Evolutionary conservation across 2,113 vertebrate genomes (phyloP), one percentile per base, ranked within the genome.

Genomic region (Hirundichthys speculiger): DNA sequence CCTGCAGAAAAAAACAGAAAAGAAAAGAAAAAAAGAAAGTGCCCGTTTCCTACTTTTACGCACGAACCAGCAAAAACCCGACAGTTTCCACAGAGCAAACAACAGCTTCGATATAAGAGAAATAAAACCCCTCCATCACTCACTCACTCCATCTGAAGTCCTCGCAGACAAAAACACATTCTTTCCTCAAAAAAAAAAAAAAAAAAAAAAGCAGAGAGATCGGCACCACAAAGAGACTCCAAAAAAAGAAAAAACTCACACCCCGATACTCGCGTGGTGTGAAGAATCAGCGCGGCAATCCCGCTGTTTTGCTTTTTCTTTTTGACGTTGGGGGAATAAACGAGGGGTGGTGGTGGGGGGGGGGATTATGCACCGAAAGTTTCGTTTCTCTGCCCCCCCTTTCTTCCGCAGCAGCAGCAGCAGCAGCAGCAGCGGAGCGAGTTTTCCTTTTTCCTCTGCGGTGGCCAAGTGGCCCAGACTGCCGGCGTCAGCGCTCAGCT

Each of bases 401-500:
- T n/a, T n/a, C n/a, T n/a, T n/a, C n/a, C n/a, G n/a, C n/a, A n/a
- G 15, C 52, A 2, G n/a, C 24, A 7, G 49, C 6, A n/a, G n/a
- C 39, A 15, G 30, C 48, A 24, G 14, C 64, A 42, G 57, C 51
- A 25, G 34, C 21, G 41, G 58, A 74, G 43, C 79, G n/a, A 69
- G 72, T 87, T 88, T 87, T 86, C 80, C 73, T 82, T 86, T 88
- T 87, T 86, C 86, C 83, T 86, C 66, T 66, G 75, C 82, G 67
- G 73, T 57, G 69, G 82, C 87, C 85, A 87, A 89, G 81, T 87
- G 71, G 76, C 85, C 75, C 86, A 91, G 88, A 91, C 88, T 85
- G 86, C 88, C 90, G 90, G 90, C 90, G 90, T 91, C 88, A 90
- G 87, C 83, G 71, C 86, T 79, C 82, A 57, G 72, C 72, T 65